Conservation (phyloP, 2,797 vertebrate species). For the Syncerus caffer region DNA sequence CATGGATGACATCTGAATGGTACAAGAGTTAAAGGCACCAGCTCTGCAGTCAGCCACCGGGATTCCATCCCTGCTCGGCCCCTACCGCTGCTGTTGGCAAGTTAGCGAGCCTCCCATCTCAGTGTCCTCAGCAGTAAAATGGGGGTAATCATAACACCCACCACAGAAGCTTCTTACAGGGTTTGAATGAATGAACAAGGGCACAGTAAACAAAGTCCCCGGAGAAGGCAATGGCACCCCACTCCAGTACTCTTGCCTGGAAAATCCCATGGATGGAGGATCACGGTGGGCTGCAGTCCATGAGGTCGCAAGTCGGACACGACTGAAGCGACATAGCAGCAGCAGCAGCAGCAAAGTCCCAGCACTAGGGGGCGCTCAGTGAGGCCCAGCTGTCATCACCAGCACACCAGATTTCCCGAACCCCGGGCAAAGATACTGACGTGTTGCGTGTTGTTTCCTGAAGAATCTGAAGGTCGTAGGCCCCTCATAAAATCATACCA, state of each 20-base stretch:
- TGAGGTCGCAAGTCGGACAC: too few species aligned
- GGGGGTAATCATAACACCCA: not conserved
- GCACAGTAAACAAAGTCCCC: not conserved
- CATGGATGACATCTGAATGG: not conserved
- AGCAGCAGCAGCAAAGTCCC: not conserved
- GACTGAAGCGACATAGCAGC: too few species aligned
- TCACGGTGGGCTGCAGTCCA: too few species aligned
- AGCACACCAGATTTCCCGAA: too few species aligned
- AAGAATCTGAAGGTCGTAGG: not conserved
- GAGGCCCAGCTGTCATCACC: not conserved
- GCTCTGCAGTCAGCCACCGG: too few species aligned
- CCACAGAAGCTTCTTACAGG: not conserved
- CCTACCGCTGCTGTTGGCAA: not conserved
- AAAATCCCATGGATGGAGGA: too few species aligned
- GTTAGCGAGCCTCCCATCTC: not conserved
- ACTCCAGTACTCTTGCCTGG: too few species aligned
- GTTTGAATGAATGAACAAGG: not conserved
- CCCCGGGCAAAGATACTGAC: not conserved
- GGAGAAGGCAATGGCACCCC: too few species aligned
- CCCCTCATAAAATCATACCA: not conserved
- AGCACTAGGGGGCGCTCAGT: not conserved
- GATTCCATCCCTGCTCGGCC: not conserved
- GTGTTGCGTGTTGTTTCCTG: not conserved
- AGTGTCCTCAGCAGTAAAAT: not conserved
- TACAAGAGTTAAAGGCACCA: not conserved